Evolutionary conservation across 1,140 invertebrate species (phyloP).

Genomic region (Delia radicum): DNA sequence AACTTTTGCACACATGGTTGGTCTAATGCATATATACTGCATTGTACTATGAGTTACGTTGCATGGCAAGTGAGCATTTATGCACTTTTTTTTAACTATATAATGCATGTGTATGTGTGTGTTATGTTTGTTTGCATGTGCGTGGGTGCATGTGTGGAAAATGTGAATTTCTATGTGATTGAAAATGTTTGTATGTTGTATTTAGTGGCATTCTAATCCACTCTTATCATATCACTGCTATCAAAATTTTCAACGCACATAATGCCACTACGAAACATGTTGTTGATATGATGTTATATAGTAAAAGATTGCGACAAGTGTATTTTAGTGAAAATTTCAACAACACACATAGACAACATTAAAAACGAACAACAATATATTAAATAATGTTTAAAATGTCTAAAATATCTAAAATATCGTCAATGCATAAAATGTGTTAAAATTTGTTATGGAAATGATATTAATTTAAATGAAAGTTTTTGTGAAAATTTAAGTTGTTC

Average conservation of each 20-base stretch:
- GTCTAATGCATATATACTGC: neutral
- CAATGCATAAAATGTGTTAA: too few relatives aligned
- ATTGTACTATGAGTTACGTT: constrained; percentile 15
- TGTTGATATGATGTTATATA: neutral
- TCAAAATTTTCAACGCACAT: neutral
- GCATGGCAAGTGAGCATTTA: constrained; percentile 2
- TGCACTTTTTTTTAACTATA: neutral
- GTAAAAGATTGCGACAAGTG: neutral
- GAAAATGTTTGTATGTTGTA: neutral
- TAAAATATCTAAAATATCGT: too few relatives aligned
- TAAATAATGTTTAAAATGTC: too few relatives aligned
- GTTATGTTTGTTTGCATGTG: neutral
- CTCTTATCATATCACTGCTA: neutral
- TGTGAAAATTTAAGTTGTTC: too few relatives aligned
- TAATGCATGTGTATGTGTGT: neutral
- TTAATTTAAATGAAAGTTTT: too few relatives aligned
- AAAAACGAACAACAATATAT: too few relatives aligned
- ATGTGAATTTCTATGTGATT: neutral
- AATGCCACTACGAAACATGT: neutral
- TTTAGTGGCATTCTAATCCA: neutral
- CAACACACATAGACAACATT: too few relatives aligned
- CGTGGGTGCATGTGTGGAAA: neutral
- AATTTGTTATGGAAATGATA: too few relatives aligned
- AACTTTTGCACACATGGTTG: neutral
- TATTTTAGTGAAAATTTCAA: constrained; percentile 1